Evolutionary conservation across 1,140 invertebrate species (phyloP), one percentile per base, ranked within the genome.

Genomic region (Meloidogyne exigua): DNA sequence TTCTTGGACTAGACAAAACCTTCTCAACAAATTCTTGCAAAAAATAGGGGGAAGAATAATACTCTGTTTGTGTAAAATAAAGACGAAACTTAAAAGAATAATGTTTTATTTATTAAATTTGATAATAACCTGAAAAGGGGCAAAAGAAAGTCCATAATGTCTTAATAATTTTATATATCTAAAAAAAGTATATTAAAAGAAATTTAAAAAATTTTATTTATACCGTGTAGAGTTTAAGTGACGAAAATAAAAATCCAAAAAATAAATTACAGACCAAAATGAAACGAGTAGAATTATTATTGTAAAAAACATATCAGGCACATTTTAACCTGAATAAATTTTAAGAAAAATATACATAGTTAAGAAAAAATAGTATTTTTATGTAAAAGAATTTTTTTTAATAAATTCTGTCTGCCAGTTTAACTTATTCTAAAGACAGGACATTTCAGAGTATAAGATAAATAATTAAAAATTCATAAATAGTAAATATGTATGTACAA

Each of bases 231-330:
- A 67, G 49, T 81, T 74, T 32, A 78, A 57, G 39, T 77, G 12
- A 21, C 82, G 26, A 39, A 70, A 73, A 70, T 79, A 25, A 71
- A 77, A 62, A 66, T 76, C 32, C 57, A 65, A 18, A 63, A 79
- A 67, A 70, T 81, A 79, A 15, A 79, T 44, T 11, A 44, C 18
- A 23, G 64, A 76, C 77, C 77, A 79, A 15, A 78, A 81, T 28
- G 80, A 71, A 44, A 79, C 57, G 21, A 79, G 28, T 3, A 79
- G 15, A 80, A 79, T 79, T n/a, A 79, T 26, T 36, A 69, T 66
- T 21, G 77, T 79, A n/a, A 65, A 75, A 42, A 80, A 49, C 28
- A 78, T 57, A 57, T 57, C n/a, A 57, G n/a, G 49, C 18, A 57
- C 49, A 57, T 57, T 32, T 57, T 57, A 18, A 57, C 0, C 4